Base-by-base conservation (phyloP, 2,113 vertebrate genomes). In the Stictonetta naevosa region DNA sequence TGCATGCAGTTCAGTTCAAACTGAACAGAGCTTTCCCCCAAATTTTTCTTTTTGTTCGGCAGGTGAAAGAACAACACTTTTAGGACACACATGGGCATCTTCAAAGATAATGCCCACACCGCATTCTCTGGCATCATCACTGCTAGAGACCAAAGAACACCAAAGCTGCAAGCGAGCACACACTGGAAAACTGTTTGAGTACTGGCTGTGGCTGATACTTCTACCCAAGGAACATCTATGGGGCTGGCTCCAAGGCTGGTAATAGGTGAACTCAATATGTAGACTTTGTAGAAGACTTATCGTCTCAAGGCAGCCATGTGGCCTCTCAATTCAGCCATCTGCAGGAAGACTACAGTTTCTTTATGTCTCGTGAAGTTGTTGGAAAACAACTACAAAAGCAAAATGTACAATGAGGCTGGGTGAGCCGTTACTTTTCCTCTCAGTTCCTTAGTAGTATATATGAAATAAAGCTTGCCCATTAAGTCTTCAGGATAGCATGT, bases 1-100 rank as follows among this genome's bases (percentile, higher is more conserved):
- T 29, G 6, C 2, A 2, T 19, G 64, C n/a, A 78, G 19, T n/a
- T 83, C 71, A 52, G 8, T 19, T 90, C 83, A 71, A 12, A 67
- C 33, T 50, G 36, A 76, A 80, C 0, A 2, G 59, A 66, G 0
- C 0, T 3, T 8, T 8, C 11, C n/a, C 31, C 48, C 83, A 64
- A 92, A 86, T 50, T 56, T 40, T 59, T 28, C n/a, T 40, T 88
- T 46, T 53, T 28, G 4, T 36, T 53, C 59, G n/a, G 21, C n/a
- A 71, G 19, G 25, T n/a, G n/a, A 77, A 75, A 88, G 17, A 76
- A 85, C 31, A 82, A 40, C 9, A 13, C 34, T 53, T 83, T 58
- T 50, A 69, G 42, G 52, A 81, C 34, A 74, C 40, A 20, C 23
- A 34, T 0, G 2, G 36, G 22, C 19, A 88, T 18, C 83, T 50